These are phyloP conservation scores for Drosophila bipectinata DNA, from an alignment of 1,140 invertebrate genomes.

Conservation along the genomic window DNA sequence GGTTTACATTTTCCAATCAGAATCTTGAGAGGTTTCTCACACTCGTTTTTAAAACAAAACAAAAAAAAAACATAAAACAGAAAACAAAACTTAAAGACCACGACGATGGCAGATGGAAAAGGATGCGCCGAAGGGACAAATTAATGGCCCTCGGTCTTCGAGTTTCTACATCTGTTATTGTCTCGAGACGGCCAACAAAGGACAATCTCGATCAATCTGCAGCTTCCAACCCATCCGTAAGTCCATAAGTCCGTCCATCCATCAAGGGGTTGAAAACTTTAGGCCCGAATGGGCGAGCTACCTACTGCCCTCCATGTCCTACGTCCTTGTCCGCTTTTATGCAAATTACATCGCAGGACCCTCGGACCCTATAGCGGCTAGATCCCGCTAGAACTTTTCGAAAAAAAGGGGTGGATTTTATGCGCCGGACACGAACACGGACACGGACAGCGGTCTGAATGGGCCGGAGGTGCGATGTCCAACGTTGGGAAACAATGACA, in stretches of 20 bases:
- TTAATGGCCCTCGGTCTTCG: conserved; percentile 60
- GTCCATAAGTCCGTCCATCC: not conserved
- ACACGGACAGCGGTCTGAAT: conserved; percentile 49
- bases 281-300: conserved; percentile 31
- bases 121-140: conserved; percentile 70
- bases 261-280: conserved; percentile 50
- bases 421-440: conserved; percentile 56
- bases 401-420: conserved; percentile 55
- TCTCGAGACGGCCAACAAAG: conserved; percentile 17
- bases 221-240: conserved; percentile 16
- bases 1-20: conserved; percentile 40
- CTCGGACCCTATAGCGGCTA: conserved; percentile 29
- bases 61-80: conserved; percentile 2
- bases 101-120: conserved; percentile 29
- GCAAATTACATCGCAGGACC: conserved; percentile 59
- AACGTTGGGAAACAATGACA: conserved; percentile 80
- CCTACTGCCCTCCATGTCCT: conserved; percentile 26
- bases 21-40: conserved; percentile 51
- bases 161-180: conserved; percentile 46
- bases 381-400: not conserved
- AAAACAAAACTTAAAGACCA: not conserved
- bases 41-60: conserved; percentile 11
- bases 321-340: conserved; percentile 51
- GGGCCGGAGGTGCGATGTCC: conserved; percentile 75
- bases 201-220: conserved; percentile 40